Conservation (phyloP, 2,113 vertebrate genomes). For the Megalops atlanticus region DNA sequence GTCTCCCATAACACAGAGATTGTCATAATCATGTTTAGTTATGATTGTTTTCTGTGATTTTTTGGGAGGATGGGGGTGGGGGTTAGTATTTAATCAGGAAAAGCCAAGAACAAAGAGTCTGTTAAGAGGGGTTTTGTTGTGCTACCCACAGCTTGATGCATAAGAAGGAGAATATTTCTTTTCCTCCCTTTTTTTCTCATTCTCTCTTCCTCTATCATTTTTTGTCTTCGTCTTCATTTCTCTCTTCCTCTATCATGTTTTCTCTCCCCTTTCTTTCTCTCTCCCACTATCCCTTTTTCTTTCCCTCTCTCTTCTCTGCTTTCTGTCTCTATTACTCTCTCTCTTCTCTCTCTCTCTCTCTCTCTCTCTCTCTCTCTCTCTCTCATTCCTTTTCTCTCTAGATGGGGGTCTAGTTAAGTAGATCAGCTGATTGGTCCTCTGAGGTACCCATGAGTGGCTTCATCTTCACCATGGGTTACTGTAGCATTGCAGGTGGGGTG, state of each 20-base stretch:
- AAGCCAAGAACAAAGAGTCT: too few relatives aligned
- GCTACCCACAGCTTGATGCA: slow-evolving; percentile 14
- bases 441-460: slow-evolving; percentile 26
- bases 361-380: not conserved
- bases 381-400: not conserved
- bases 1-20: too few relatives aligned
- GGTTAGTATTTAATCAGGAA: too few relatives aligned
- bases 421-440: slow-evolving; percentile 3
- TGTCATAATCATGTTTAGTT: too few relatives aligned
- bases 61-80: too few relatives aligned
- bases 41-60: too few relatives aligned
- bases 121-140: not conserved
- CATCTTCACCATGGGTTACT: slow-evolving; percentile 24
- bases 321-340: not conserved
- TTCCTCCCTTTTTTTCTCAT: slow-evolving; percentile 4
- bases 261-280: not conserved
- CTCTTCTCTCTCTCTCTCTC: not conserved
- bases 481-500: not conserved
- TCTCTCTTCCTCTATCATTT: not conserved
- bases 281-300: not conserved
- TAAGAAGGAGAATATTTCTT: too few relatives aligned
- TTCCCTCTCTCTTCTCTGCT: not conserved
- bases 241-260: not conserved
- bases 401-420: slow-evolving; percentile 4
- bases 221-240: not conserved